phyloP scores from a whole-genome alignment of 2,113 vertebrate species.

The Labeo catla region DNA sequence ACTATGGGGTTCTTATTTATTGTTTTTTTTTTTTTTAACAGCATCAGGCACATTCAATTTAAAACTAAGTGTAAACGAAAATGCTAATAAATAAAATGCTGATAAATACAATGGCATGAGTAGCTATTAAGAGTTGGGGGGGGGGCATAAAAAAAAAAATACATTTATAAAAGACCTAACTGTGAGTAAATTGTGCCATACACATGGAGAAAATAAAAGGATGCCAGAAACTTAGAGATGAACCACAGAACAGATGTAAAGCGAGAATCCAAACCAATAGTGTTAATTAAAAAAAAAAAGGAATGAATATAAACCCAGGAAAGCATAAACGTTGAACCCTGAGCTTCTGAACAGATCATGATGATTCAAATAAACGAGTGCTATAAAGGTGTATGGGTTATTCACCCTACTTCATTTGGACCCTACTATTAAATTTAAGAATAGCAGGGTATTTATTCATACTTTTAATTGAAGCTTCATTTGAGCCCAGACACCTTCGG shows the following conservation, averaged over 20 bases:
- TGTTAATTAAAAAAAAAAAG: not conserved
- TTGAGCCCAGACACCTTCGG: slow-evolving; percentile 33
- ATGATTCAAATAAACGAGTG: not conserved
- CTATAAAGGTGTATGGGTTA: slow-evolving; percentile 8
- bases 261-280: not conserved
- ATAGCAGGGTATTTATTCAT: slow-evolving; percentile 41
- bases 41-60: no score
- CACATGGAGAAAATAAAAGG: not conserved
- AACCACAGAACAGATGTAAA: not conserved
- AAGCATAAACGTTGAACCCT: slow-evolving; percentile 47
- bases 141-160: not conserved
- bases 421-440: slow-evolving; percentile 49
- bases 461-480: slow-evolving; percentile 25
- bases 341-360: slow-evolving; percentile 46
- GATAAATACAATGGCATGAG: no score
- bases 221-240: not conserved
- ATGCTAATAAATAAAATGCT: no score
- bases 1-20: not conserved
- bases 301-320: not conserved
- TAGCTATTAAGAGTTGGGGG: not conserved
- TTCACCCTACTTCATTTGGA: slow-evolving; percentile 36
- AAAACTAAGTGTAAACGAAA: no score
- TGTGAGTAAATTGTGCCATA: not conserved
- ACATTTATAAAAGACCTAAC: not conserved
- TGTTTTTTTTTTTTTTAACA: no score